Evolutionary conservation across 1,140 invertebrate species (phyloP).

Genomic region (Trachymyrmex cornetzi): DNA sequence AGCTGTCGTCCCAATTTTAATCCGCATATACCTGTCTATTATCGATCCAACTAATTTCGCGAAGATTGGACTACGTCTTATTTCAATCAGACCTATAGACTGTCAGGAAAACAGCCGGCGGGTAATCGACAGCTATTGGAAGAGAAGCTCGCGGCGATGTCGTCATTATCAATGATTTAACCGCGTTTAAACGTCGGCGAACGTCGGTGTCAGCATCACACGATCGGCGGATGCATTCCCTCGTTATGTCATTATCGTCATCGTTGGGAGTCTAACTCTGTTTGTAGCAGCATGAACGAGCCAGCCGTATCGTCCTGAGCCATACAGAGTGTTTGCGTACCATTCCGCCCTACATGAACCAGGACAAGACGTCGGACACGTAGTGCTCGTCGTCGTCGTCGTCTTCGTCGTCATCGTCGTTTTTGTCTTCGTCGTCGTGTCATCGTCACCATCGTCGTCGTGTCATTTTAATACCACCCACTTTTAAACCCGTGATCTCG

Average conservation of each 20-base stretch:
- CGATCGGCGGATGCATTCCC: background rate
- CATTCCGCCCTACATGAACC: conserved; percentile 79
- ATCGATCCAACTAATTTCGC: background rate
- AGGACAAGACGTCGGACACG: conserved; percentile 78
- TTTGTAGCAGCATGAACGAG: conserved; percentile 67
- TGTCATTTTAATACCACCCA: conserved; percentile 54
- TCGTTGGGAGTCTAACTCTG: conserved; percentile 3
- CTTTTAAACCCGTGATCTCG: conserved; percentile 15
- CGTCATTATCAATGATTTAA: conserved; percentile 46
- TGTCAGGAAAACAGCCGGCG: conserved; percentile 17
- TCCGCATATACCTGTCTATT: background rate
- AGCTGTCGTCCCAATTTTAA: conserved; percentile 4
- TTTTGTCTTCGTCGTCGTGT: conserved; percentile 1
- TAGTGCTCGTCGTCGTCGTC: conserved; percentile 34
- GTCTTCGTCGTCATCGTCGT: background rate
- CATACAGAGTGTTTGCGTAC: conserved; percentile 78
- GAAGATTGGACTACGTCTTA: conserved; percentile 20
- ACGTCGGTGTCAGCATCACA: conserved; percentile 2
- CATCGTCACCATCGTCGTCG: background rate
- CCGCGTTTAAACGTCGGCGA: conserved; percentile 43
- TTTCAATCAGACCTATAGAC: background rate
- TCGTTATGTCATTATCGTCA: conserved; percentile 14
- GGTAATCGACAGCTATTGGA: conserved; percentile 45
- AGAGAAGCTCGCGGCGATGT: conserved; percentile 17
- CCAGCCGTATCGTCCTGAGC: conserved; percentile 77